These are phyloP conservation scores for Drosophila dunni DNA, from an alignment of 1,140 invertebrate genomes.

Conservation along the genomic window DNA sequence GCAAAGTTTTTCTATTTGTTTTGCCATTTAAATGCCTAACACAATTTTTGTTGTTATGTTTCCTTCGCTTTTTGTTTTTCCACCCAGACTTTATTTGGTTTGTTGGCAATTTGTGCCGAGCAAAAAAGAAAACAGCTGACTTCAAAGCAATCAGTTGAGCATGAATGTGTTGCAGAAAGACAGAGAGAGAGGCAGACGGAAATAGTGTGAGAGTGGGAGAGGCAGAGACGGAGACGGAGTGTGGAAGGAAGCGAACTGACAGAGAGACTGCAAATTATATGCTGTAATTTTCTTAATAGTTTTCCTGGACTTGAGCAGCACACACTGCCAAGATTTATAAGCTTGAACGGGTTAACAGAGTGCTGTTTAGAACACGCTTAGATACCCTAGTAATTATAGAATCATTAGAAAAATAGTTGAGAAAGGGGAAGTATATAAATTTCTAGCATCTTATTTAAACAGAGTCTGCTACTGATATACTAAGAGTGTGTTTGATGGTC, in stretches of 20 bases:
- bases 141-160: slow-evolving; percentile 54
- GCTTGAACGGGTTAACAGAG: background rate
- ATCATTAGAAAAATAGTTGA: background rate
- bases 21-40: slow-evolving; percentile 65
- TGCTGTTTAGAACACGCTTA: background rate
- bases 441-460: too few species aligned
- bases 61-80: background rate
- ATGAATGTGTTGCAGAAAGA: slow-evolving; percentile 27
- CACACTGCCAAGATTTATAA: background rate
- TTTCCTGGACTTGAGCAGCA: slow-evolving; percentile 52
- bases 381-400: background rate
- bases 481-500: background rate
- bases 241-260: background rate
- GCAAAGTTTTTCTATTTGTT: slow-evolving; percentile 67
- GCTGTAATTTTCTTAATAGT: slow-evolving; percentile 75
- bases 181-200: background rate
- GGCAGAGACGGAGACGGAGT: background rate
- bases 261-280: slow-evolving; percentile 63
- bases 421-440: too few species aligned
- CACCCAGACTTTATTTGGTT: background rate
- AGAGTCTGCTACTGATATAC: too few species aligned
- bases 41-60: slow-evolving; percentile 21
- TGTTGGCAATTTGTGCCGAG: slow-evolving; percentile 12
- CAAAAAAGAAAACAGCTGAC: slow-evolving; percentile 31
- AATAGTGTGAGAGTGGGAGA: background rate